Percentiles rank a stretch among this genome's conserved stretches.
Conservation (phyloP, 2,797 vertebrate genomes). For the Pseudopleuronectes americanus region DNA sequence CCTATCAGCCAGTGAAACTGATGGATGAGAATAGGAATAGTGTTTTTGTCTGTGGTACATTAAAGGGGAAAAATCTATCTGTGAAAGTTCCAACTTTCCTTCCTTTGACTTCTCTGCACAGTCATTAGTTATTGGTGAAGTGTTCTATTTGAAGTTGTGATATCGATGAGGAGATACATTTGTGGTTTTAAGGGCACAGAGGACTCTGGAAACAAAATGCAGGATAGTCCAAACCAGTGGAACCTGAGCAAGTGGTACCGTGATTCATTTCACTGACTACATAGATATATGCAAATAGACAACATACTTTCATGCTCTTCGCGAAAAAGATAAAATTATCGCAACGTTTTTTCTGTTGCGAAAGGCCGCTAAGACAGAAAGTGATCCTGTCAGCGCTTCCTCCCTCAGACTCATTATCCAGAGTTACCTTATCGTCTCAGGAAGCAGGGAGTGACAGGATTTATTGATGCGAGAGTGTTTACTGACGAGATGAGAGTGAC, state of each 20-base stretch:
- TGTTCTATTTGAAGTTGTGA: no score
- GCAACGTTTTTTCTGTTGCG: neutral
- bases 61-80: no score
- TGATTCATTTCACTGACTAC: no score
- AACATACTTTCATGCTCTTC: no score
- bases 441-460: slow-evolving; percentile 39
- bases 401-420: slow-evolving; percentile 38
- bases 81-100: neutral
- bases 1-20: neutral
- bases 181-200: neutral
- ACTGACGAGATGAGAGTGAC: slow-evolving; percentile 35
- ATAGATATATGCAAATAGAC: no score
- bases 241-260: no score
- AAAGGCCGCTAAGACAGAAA: slow-evolving; percentile 3
- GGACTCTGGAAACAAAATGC: neutral
- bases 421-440: slow-evolving; percentile 38
- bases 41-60: neutral
- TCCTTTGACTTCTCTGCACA: neutral
- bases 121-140: neutral
- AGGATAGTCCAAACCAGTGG: no score
- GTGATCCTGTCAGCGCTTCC: slow-evolving; percentile 15
- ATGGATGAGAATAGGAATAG: neutral
- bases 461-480: slow-evolving; percentile 45
- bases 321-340: no score
- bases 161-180: no score